A percentile compares a stretch with the other conserved stretches of the same genome.
phyloP scores from a whole-genome alignment of 2,797 vertebrate genomes.

The Cottoperca gobio region DNA sequence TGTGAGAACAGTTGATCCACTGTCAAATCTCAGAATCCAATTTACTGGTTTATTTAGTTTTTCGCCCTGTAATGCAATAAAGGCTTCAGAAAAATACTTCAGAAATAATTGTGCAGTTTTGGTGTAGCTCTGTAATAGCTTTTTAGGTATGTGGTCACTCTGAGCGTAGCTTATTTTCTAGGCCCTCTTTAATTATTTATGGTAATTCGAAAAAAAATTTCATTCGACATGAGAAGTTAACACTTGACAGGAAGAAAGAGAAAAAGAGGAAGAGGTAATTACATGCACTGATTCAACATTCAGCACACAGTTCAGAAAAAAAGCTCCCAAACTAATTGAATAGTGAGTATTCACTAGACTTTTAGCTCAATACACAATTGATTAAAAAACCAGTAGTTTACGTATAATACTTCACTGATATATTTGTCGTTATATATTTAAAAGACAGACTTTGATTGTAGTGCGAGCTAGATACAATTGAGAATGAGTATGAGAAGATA shows the following conservation, averaged over 20 bases:
- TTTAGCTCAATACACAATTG: not conserved
- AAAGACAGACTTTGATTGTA: too few species aligned
- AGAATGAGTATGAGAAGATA: too few species aligned
- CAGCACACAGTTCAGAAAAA: not conserved
- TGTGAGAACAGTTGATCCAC: constrained; percentile 17
- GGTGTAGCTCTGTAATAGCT: constrained; percentile 29
- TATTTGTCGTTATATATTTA: too few species aligned
- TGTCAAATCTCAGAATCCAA: constrained; percentile 27
- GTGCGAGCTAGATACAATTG: too few species aligned
- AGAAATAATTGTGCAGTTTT: constrained; percentile 40
- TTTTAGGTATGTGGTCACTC: constrained; percentile 7
- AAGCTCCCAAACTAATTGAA: not conserved
- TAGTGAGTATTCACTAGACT: not conserved
- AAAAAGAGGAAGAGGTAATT: not conserved
- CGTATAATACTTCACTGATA: too few species aligned
- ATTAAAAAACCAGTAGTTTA: not conserved
- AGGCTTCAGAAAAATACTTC: constrained; percentile 6
- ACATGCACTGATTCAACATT: not conserved
- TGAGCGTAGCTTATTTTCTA: not conserved
- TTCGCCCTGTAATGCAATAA: constrained; percentile 16
- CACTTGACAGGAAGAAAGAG: not conserved
- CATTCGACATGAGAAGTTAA: constrained; percentile 1
- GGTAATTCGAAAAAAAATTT: constrained; percentile 20
- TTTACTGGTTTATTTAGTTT: constrained; percentile 21
- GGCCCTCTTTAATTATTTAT: constrained; percentile 1